These are phyloP conservation scores for Drosophila fuyamai DNA, from an alignment of 1,140 invertebrate genomes.

Conservation along the genomic window DNA sequence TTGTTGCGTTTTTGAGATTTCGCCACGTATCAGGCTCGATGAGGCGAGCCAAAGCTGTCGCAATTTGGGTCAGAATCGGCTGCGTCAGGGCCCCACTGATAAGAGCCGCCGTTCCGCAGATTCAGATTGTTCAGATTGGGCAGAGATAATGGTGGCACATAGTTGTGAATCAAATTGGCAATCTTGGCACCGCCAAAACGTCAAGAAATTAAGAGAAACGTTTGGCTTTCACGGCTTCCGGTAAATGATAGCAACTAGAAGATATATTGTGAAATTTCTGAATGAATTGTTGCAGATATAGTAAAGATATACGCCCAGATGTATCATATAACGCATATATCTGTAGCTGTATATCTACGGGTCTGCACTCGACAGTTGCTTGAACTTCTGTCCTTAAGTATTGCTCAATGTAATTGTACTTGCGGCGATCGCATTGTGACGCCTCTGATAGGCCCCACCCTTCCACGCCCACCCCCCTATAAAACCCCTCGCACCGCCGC, in stretches of 20 bases:
- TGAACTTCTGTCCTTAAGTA: slow-evolving; percentile 78
- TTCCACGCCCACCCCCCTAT: neutral
- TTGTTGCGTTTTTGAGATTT: slow-evolving; percentile 57
- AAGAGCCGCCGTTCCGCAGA: slow-evolving; percentile 37
- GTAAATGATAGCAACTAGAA: neutral
- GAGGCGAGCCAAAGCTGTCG: slow-evolving; percentile 50
- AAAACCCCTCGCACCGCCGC: slow-evolving; percentile 5
- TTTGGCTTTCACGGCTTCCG: slow-evolving; percentile 20
- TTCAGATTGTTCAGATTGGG: slow-evolving; percentile 33
- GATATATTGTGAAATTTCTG: slow-evolving; percentile 1
- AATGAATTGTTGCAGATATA: slow-evolving; percentile 29
- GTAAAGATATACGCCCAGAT: neutral
- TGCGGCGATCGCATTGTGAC: slow-evolving; percentile 54
- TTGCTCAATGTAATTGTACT: slow-evolving; percentile 48
- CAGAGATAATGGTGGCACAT: slow-evolving; percentile 18
- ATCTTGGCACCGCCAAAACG: slow-evolving; percentile 20
- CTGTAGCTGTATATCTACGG: slow-evolving; percentile 30
- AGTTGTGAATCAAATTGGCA: slow-evolving; percentile 50
- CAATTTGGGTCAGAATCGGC: slow-evolving; percentile 78
- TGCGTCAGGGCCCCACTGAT: slow-evolving; percentile 66
- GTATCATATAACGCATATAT: neutral
- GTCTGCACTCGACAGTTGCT: slow-evolving; percentile 65
- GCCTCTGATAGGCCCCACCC: slow-evolving; percentile 27
- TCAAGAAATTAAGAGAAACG: slow-evolving; percentile 21
- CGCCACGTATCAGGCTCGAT: slow-evolving; percentile 71